A percentile compares a stretch with the other conserved stretches of the same genome.
phyloP scores from a whole-genome alignment of 2,113 vertebrate species.

The Nestor notabilis region DNA sequence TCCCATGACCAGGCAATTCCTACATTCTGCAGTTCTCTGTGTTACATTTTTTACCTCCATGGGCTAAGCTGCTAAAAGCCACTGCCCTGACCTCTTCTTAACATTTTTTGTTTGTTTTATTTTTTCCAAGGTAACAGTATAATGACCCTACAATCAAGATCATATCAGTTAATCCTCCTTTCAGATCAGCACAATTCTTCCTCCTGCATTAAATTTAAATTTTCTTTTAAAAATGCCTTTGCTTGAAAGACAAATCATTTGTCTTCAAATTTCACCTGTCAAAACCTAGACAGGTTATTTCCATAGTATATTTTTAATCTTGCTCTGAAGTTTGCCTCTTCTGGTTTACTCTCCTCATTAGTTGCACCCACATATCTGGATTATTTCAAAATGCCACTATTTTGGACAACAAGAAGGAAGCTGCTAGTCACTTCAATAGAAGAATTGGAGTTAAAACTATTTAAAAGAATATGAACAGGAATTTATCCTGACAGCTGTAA shows the following conservation, averaged over 20 bases:
- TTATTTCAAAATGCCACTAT: constrained; percentile 29
- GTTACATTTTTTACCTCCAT: neutral
- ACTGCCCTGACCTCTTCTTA: constrained; percentile 6
- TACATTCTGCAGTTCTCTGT: neutral
- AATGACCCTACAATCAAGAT: constrained; percentile 15
- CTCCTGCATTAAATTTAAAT: constrained; percentile 52
- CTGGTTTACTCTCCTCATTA: constrained; percentile 26
- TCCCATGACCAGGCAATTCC: neutral
- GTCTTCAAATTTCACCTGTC: constrained; percentile 63
- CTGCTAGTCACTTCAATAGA: neutral
- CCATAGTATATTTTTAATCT: constrained; percentile 61
- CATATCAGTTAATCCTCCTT: constrained; percentile 18
- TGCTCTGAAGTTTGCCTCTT: constrained; percentile 39
- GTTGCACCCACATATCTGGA: neutral
- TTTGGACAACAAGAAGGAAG: neutral
- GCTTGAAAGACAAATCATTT: constrained; percentile 60
- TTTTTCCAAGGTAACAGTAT: neutral
- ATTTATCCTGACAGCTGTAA: neutral
- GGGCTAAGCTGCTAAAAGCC: constrained; percentile 6
- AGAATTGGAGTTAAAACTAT: neutral
- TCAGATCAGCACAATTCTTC: constrained; percentile 29
- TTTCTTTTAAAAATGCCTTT: constrained; percentile 35
- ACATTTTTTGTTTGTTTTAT: neutral
- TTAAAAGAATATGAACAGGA: neutral
- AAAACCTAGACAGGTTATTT: constrained; percentile 47